These are phyloP conservation scores for Liposcelis brunnea DNA, from an alignment of 2,888 invertebrate species.

Conservation along the genomic window DNA sequence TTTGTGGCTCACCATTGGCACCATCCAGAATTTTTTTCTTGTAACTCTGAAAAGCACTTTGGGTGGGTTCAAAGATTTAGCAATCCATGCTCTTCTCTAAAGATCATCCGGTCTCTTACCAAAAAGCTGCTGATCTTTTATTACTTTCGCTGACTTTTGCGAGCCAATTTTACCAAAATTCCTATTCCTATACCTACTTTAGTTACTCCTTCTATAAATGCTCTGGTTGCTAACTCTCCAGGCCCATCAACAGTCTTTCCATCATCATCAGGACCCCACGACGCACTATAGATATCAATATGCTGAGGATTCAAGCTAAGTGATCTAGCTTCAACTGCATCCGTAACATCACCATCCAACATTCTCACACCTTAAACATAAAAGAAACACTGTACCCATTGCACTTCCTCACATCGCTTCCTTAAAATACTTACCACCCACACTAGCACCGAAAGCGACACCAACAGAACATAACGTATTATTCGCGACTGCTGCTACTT, in stretches of 20 bases:
- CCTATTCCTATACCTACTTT: no score
- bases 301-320: conserved; percentile 88
- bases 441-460: conserved; percentile 86
- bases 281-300: conserved; percentile 96
- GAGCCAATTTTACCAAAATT: not conserved
- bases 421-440: conserved; percentile 52
- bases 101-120: no score
- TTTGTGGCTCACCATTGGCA: no score
- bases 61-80: no score
- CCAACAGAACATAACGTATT: conserved; percentile 94
- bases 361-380: conserved; percentile 66
- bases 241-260: conserved; percentile 97
- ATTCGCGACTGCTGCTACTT: conserved; percentile 93
- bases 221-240: conserved; percentile 82
- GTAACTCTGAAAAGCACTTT: no score
- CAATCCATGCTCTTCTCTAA: conserved; percentile 9
- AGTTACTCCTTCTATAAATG: conserved; percentile 89
- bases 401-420: not conserved
- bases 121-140: no score
- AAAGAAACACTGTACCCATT: not conserved
- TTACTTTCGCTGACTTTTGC: no score
- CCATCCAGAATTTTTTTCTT: no score
- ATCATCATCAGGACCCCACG: conserved; percentile 97
- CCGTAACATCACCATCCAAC: conserved; percentile 96
- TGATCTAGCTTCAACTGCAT: conserved; percentile 93